A percentile compares a stretch with the other conserved stretches of the same genome.
Evolutionary conservation across 2,888 invertebrate species (phyloP).

Genomic region (Drosophila dives): DNA sequence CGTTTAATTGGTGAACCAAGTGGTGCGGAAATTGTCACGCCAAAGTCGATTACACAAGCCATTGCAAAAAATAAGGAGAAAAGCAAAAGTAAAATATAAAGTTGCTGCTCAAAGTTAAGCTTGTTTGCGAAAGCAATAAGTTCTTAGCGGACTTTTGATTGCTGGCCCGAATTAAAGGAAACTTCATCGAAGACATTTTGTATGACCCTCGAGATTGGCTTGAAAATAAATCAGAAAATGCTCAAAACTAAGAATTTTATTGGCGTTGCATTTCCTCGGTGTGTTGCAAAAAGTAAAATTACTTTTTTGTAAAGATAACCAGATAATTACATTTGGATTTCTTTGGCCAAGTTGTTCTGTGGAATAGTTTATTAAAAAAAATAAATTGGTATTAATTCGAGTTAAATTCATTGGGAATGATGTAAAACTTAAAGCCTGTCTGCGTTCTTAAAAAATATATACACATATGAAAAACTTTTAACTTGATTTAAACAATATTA

Average conservation of each 20-base stretch:
- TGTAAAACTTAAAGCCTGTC: background rate
- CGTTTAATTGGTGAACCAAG: conserved; percentile 70
- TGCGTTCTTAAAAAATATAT: background rate
- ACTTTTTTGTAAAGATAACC: background rate
- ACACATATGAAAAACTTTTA: background rate
- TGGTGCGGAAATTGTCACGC: conserved; percentile 58
- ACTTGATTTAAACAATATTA: background rate
- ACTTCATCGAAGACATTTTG: background rate
- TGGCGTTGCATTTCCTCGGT: background rate
- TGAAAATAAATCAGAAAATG: background rate
- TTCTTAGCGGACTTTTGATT: conserved; percentile 38
- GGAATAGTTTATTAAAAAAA: background rate
- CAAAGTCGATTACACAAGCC: conserved; percentile 68
- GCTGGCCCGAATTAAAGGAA: conserved; percentile 8
- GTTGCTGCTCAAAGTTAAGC: conserved; percentile 31
- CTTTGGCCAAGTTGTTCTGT: background rate
- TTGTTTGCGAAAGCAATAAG: conserved; percentile 18
- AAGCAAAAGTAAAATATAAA: conserved; percentile 25
- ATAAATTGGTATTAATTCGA: background rate
- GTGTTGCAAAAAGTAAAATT: background rate
- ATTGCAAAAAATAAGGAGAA: conserved; percentile 28
- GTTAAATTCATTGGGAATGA: background rate
- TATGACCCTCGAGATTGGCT: background rate
- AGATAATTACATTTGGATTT: background rate
- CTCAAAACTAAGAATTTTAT: background rate